These are phyloP conservation scores for Xiphorhynchus erythropygius DNA, from an alignment of 2,797 vertebrate species.

Conservation along the genomic window DNA sequence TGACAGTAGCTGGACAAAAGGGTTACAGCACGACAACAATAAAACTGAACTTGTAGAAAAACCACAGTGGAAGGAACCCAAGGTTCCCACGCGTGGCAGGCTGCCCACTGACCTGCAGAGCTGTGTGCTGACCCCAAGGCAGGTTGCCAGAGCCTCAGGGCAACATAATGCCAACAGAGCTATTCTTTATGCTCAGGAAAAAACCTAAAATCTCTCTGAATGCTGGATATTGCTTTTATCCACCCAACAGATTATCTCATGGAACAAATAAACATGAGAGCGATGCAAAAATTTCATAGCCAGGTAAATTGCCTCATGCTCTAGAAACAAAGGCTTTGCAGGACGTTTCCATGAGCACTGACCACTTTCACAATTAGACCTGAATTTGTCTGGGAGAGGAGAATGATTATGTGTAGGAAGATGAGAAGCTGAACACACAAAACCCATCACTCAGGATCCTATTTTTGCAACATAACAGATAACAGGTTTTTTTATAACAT, in stretches of 20 bases:
- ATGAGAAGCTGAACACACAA: background rate
- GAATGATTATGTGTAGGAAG: background rate
- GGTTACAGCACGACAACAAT: background rate
- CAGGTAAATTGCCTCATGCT: background rate
- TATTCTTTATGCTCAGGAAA: background rate
- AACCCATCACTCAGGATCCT: background rate
- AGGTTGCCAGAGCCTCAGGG: background rate
- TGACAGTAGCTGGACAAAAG: background rate
- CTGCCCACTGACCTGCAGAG: background rate
- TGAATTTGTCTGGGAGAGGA: background rate
- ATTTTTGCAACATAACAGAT: background rate
- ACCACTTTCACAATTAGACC: background rate
- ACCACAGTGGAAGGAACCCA: background rate
- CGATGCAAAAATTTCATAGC: background rate
- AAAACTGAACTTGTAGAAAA: background rate
- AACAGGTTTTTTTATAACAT: fast-evolving
- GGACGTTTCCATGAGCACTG: background rate
- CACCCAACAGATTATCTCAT: background rate
- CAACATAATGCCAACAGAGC: background rate
- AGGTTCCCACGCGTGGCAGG: background rate
- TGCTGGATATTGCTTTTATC: background rate
- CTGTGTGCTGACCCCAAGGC: background rate
- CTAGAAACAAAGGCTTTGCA: background rate
- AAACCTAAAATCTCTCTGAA: background rate
- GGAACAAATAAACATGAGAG: background rate